Base-by-base conservation (phyloP, 2,888 invertebrate genomes). In the Microctonus brassicae region DNA sequence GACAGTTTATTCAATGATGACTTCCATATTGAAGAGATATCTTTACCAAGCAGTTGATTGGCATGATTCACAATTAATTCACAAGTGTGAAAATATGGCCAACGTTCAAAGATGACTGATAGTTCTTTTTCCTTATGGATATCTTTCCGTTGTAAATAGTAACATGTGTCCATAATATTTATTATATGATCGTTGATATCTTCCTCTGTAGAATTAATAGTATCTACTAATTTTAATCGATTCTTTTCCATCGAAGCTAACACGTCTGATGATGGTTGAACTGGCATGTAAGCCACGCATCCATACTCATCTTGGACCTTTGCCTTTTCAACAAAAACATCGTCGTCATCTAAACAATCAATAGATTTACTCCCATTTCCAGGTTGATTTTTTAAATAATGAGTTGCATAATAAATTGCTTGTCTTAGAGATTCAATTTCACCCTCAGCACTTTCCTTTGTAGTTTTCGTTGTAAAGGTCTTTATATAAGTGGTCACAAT, bases 241-340 rank as follows among this genome's bases (percentile, higher is more conserved):
- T 60, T 60, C 5, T 60, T 20, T 60, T 60, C 58, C n/a, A 33
- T 33, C 1, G 33, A 34, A 11, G 29, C 17, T 13, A 11, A 33
- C n/a, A 33, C 33, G n/a, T 60, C 58, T 33, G 34, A 6, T 4
- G 17, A 60, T 1, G 58, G 13, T 60, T 33, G n/a, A 60, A 33
- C n/a, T 10, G 58, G 58, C 33, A 60, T 33, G n/a, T 60, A 60
- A 7, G 33, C 58, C 6, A 60, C 58, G 33, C 58, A 29, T 29
- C 29, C 29, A 29, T 29, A 29, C 7, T 29, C 29, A 29, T 29
- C 29, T 29, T 29, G 29, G 3, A 7, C 7, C 7, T 29, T 29
- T 29, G 29, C 4, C n/a, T n/a, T n/a, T n/a, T n/a, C n/a, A n/a
- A n/a, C n/a, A n/a, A n/a, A n/a, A n/a, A n/a, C n/a, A n/a, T n/a